These are phyloP conservation scores for Tylochromis polylepis DNA, from an alignment of 2,113 vertebrate genomes.

Conservation along the genomic window DNA sequence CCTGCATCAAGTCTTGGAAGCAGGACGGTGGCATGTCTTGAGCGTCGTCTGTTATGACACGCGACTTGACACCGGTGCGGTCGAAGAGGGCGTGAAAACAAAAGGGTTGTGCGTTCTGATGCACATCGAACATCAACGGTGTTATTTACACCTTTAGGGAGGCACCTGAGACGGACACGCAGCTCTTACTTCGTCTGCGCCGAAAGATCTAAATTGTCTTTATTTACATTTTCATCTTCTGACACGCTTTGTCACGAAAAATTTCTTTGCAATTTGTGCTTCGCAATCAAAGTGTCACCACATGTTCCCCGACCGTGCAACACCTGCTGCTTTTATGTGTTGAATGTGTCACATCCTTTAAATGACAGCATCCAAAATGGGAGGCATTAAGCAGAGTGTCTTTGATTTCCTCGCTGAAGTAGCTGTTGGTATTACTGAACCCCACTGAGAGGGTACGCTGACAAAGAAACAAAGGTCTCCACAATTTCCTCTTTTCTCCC, in stretches of 20 bases:
- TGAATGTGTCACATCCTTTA: neutral
- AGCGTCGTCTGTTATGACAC: neutral
- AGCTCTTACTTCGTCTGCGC: neutral
- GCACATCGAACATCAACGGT: neutral
- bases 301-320: neutral
- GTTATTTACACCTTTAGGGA: neutral
- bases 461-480: slow-evolving; percentile 13
- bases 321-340: slow-evolving; percentile 7
- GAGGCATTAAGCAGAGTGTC: neutral
- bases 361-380: neutral
- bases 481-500: neutral
- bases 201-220: neutral
- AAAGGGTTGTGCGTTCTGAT: neutral
- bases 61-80: neutral
- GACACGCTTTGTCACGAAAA: neutral
- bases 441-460: neutral
- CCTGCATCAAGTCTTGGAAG: neutral
- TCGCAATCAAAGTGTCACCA: neutral
- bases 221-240: neutral
- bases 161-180: rapidly evolving
- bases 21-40: neutral
- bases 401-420: slow-evolving; percentile 2
- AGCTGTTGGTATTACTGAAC: neutral
- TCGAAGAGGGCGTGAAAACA: neutral
- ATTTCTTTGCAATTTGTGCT: neutral